Evolutionary conservation across 2,888 invertebrate species (phyloP).

Genomic region (Loripinus fragilis): DNA sequence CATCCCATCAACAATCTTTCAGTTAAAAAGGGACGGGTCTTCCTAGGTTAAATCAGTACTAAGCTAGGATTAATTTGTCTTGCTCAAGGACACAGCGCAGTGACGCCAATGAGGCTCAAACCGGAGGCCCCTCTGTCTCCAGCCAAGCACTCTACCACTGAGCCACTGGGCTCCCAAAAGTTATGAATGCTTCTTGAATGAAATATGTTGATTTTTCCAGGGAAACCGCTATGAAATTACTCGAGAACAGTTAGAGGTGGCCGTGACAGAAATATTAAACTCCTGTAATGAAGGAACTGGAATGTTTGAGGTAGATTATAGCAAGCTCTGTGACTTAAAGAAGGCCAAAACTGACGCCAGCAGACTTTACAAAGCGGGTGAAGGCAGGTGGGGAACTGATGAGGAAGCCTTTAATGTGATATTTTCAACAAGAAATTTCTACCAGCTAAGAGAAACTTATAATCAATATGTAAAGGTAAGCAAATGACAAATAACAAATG

Average conservation of each 20-base stretch:
- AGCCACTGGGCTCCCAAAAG: too few species aligned
- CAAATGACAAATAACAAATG: too few species aligned
- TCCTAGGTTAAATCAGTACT: too few species aligned
- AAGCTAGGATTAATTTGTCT: too few species aligned
- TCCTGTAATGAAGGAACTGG: slow-evolving; percentile 69
- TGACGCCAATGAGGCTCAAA: too few species aligned
- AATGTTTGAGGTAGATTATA: slow-evolving; percentile 77
- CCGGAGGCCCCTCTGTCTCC: too few species aligned
- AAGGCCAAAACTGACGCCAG: slow-evolving; percentile 75
- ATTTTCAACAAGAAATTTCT: slow-evolving; percentile 78
- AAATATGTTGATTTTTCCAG: too few species aligned
- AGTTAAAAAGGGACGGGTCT: too few species aligned
- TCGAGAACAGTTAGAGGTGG: slow-evolving; percentile 66
- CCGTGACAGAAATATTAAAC: slow-evolving; percentile 73
- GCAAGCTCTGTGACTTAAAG: slow-evolving; percentile 67
- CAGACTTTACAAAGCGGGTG: slow-evolving; percentile 78
- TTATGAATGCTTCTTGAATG: too few species aligned
- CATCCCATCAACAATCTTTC: too few species aligned
- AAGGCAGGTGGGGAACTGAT: slow-evolving; percentile 80
- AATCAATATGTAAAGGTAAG: slow-evolving; percentile 81
- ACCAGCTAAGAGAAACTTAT: slow-evolving; percentile 77
- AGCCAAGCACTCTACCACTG: too few species aligned
- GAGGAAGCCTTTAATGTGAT: slow-evolving; percentile 80
- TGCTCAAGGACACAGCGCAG: too few species aligned
- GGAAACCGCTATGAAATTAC: slow-evolving; percentile 76